phyloP scores from a whole-genome alignment of 2,888 invertebrate species.

The Ganaspis brasiliensis region DNA sequence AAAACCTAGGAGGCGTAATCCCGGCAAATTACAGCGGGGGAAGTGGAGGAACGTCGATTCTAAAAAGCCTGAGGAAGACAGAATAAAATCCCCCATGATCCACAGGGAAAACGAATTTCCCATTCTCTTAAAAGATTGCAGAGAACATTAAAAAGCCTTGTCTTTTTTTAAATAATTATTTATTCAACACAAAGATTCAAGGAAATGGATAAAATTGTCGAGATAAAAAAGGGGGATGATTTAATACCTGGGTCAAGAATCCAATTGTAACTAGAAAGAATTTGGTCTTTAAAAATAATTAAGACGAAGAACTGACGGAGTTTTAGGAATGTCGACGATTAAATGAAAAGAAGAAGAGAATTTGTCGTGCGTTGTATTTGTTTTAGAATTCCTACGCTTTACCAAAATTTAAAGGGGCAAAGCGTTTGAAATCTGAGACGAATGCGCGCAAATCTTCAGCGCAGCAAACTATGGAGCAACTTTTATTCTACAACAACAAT shows the following conservation, averaged over 20 bases:
- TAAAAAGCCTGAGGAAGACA: slow-evolving; percentile 25
- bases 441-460: slow-evolving; percentile 80
- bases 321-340: no score
- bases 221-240: background rate
- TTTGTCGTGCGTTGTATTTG: slow-evolving; percentile 82
- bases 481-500: background rate
- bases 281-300: no score
- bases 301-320: no score
- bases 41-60: slow-evolving; percentile 13
- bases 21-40: slow-evolving; percentile 15
- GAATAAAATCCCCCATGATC: slow-evolving; percentile 18
- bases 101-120: background rate
- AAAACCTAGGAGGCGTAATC: slow-evolving; percentile 28
- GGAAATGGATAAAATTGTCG: background rate
- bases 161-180: background rate
- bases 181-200: background rate
- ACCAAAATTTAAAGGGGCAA: slow-evolving; percentile 90
- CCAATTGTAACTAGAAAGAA: no score
- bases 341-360: slow-evolving; percentile 49
- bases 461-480: slow-evolving; percentile 1
- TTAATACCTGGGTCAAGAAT: background rate
- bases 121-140: slow-evolving; percentile 19
- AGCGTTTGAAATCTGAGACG: slow-evolving; percentile 98
- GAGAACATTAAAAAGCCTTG: background rate
- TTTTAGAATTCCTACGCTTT: slow-evolving; percentile 99